A percentile compares a stretch with the other conserved stretches of the same genome.
Evolutionary conservation across 2,888 invertebrate species (phyloP).

Genomic region (Drosophila sordidula): DNA sequence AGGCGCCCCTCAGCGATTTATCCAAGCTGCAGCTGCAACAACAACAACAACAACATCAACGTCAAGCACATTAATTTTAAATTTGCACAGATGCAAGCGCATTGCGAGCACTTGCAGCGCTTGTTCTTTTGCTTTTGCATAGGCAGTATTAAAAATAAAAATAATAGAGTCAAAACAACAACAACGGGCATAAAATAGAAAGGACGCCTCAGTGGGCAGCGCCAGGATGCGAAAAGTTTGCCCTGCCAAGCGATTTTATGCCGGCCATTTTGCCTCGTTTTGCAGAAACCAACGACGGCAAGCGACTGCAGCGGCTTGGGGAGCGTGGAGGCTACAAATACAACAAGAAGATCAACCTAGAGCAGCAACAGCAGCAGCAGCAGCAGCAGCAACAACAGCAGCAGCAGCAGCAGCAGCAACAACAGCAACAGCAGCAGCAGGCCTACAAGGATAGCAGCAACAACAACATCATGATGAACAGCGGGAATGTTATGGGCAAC

Average conservation of each 20-base stretch:
- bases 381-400: slow-evolving; percentile 76
- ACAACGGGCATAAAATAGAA: slow-evolving; percentile 59
- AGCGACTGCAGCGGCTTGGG: slow-evolving; percentile 87
- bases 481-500: slow-evolving; percentile 74
- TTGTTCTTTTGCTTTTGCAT: slow-evolving; percentile 14
- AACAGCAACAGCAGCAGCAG: slow-evolving; percentile 77
- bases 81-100: slow-evolving; percentile 68
- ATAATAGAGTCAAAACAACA: slow-evolving; percentile 9
- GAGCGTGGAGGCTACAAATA: slow-evolving; percentile 88
- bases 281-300: slow-evolving; percentile 85
- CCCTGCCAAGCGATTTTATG: slow-evolving; percentile 61
- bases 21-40: slow-evolving; percentile 30
- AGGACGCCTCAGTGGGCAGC: slow-evolving; percentile 50
- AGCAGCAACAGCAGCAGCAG: slow-evolving; percentile 83
- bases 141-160: slow-evolving; percentile 12
- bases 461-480: slow-evolving; percentile 81
- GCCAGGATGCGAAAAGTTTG: slow-evolving; percentile 55
- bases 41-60: slow-evolving; percentile 16
- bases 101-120: slow-evolving; percentile 45
- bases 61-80: slow-evolving; percentile 69
- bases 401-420: slow-evolving; percentile 69
- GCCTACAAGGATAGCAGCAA: slow-evolving; percentile 82
- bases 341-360: slow-evolving; percentile 86
- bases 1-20: slow-evolving; percentile 47
- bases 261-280: slow-evolving; percentile 47